Base-by-base conservation (phyloP, 2,888 invertebrate genomes). In the Esperia sulphurella region DNA sequence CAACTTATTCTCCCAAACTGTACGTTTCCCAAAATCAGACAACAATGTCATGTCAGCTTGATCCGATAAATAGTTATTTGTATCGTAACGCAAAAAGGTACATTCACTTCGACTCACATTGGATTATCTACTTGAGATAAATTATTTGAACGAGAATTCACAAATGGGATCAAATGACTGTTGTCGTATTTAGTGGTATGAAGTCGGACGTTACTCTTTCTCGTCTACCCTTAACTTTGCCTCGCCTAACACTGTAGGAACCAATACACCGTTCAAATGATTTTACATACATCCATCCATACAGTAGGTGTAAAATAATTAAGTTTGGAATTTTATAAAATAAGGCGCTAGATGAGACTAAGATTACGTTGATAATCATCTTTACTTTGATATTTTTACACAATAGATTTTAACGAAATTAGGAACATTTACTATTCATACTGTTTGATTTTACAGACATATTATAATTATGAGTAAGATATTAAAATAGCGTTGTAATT, bases 191-290 rank as follows among this genome's bases (percentile, higher is more conserved):
- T 3, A 31, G 31, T 30, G 31, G 8, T 31, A 31, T 31, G 3
- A 31, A 9, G 31, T 2, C 21, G 8, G 7, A n/a, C 35, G n/a
- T 35, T 8, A n/a, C 14, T 39, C 14, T 12, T 38, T 8, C 38
- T n/a, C 38, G 38, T 38, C 21, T 38, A 38, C 38, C 41, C 13
- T 13, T 4, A 39, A 13, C 29, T 14, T 43, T 21, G 28, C 28
- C 39, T 45, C n/a, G 14, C 31, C 13, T 39, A 45, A 39, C 45
- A 38, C 45, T 40, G 42, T 49, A 55, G 48, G 53, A 53, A 51
- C 51, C 48, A 51, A 47, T 42, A 48, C 41, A 55, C 49, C 53
- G 45, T 51, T 47, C 41, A 39, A n/a, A 8, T 14, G 5, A 31
- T 37, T 12, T 37, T 37, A 37, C 35, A 6, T 12, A 37, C 1